Evolutionary conservation across 23 tunicate genomes (phyloP), one percentile per base, ranked within the genome.

Genomic region (Ascidia mentula): DNA sequence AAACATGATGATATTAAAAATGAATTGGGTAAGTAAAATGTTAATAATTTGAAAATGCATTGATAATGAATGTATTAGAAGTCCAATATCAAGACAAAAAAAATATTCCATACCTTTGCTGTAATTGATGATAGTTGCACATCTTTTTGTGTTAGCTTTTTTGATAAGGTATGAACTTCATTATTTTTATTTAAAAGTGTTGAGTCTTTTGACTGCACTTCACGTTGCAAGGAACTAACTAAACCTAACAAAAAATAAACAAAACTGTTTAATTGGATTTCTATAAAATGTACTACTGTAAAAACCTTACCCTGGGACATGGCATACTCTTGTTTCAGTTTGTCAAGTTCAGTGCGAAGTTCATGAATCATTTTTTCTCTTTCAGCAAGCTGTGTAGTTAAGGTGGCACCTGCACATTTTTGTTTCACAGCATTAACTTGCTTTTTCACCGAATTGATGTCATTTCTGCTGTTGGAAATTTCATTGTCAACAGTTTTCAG

Each of bases 401-500:
- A 39, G 26, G 97, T 91, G 32, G 90, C 87, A n/a, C 90, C 86
- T 15, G 76, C 45, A 7, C 40, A 36, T 13, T 38, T 60, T 15
- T 45, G 20, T 33, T 79, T 79, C 0, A 78, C 82, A 5, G 87
- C 22, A 53, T 86, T 85, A 2, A 91, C 69, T 60, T 91, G 97
- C 32, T 80, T 86, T 0, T 82, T 78, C 53, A 91, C 32, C 28
- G 77, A 73, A 33, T 69, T 69, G 22, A 91, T 81, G 60, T 91
- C 97, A 60, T 69, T 79, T 60, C 81, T 77, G 8, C 87, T 39
- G 37, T 37, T 46, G 24, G 70, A 46, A 33, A 91, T 61, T 77
- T 91, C 97, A 72, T 89, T 71, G 35, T 91, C 97, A 0, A 91
- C 36, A n/a, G 40, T 73, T 69, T 91, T 84, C 59, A 91, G 69